These are phyloP conservation scores for Pimephales promelas DNA, from an alignment of 2,113 vertebrate genomes.

Conservation along the genomic window DNA sequence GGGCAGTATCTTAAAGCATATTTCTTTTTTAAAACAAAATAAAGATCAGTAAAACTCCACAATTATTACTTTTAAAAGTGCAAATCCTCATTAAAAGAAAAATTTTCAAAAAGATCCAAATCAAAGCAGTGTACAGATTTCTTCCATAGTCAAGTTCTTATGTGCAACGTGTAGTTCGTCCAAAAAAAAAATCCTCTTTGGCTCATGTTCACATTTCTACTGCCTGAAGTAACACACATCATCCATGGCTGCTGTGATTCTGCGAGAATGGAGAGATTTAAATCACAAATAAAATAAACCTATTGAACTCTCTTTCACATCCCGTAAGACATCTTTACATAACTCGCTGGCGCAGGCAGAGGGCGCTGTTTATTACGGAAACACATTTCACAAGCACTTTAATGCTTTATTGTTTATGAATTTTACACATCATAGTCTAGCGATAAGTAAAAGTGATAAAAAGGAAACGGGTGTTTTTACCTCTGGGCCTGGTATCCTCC, in stretches of 20 bases:
- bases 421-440: background rate
- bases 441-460: background rate
- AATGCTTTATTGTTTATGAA: background rate
- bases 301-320: background rate
- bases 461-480: conserved; percentile 66
- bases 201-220: conserved; percentile 48
- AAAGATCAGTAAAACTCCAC: background rate
- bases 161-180: conserved; percentile 63
- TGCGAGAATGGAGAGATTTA: conserved; percentile 44
- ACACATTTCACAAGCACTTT: background rate
- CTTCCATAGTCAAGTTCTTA: conserved; percentile 57
- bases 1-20: background rate
- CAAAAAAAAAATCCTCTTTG: accelerated
- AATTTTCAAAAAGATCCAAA: conserved; percentile 17
- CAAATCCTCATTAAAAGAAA: conserved; percentile 25
- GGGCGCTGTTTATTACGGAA: background rate
- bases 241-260: conserved; percentile 73
- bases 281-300: background rate
- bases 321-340: background rate
- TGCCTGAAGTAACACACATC: conserved; percentile 60
- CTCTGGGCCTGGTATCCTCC: conserved; percentile 77
- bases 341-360: background rate
- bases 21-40: background rate
- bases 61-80: background rate
- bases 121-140: conserved; percentile 32